Conservation (phyloP, 35 echinoderm and acorn worm species). For the Apostichopus japonicus region DNA sequence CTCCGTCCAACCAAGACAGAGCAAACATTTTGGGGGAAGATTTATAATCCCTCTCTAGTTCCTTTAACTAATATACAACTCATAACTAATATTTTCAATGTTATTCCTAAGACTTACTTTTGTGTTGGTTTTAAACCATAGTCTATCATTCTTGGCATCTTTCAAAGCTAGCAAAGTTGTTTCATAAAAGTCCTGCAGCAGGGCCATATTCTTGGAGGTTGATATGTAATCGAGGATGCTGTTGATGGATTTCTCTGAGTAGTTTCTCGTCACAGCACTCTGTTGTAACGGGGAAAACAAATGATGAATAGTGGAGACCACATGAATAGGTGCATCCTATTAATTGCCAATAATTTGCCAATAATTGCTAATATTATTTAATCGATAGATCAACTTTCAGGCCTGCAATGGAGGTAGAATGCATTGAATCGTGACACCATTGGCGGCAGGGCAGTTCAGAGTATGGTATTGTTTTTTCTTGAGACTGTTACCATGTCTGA, state of each 20-base stretch:
- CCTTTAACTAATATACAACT: neutral
- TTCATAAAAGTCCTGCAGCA: constrained; percentile 98
- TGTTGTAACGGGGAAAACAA: neutral
- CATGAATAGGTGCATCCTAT: no score
- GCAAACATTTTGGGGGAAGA: no score
- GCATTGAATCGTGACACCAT: no score
- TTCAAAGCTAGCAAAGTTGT: constrained; percentile 95
- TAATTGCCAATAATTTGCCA: no score
- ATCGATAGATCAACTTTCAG: no score
- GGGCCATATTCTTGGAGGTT: constrained; percentile 96
- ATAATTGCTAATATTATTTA: no score
- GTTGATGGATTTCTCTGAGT: constrained; percentile 99
- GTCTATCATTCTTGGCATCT: constrained; percentile 98
- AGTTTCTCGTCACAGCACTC: constrained; percentile 99
- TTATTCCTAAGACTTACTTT: constrained; percentile 65
- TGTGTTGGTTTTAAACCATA: constrained; percentile 99
- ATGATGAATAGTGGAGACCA: no score
- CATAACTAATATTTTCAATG: neutral
- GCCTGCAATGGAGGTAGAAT: no score
- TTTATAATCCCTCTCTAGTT: neutral
- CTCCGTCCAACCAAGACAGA: no score
- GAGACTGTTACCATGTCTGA: no score
- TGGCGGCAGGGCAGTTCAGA: no score
- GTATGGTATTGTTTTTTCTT: no score
- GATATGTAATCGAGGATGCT: constrained; percentile 99